These are phyloP conservation scores for Vulpes lagopus DNA, from an alignment of 2,113 vertebrate genomes.

Conservation along the genomic window DNA sequence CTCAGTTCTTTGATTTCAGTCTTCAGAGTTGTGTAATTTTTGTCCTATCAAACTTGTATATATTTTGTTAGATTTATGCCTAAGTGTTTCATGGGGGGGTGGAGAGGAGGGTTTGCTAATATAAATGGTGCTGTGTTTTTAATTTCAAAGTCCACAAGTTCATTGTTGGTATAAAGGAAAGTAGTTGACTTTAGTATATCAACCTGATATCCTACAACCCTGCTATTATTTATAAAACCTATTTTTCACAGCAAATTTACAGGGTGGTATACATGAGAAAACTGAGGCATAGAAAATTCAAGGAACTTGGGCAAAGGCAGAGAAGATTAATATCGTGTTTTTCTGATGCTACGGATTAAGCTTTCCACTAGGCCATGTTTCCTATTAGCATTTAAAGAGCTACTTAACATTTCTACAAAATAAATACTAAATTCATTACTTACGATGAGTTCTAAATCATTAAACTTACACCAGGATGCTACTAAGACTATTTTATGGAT, in stretches of 20 bases:
- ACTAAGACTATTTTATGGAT: background rate
- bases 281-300: background rate
- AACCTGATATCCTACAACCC: background rate
- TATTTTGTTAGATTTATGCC: too few relatives aligned
- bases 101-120: background rate
- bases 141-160: background rate
- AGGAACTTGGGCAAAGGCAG: background rate
- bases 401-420: background rate
- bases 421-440: background rate
- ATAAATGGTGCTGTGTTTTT: background rate
- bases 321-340: background rate
- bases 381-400: background rate
- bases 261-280: background rate
- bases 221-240: background rate
- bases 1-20: background rate
- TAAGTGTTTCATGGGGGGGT: too few relatives aligned
- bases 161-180: background rate
- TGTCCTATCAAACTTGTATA: too few relatives aligned
- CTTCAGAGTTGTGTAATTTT: too few relatives aligned
- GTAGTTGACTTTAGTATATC: background rate
- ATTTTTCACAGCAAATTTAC: background rate
- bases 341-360: background rate
- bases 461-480: background rate
- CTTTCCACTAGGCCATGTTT: background rate
- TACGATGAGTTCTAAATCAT: background rate